Evolutionary conservation across 2,113 vertebrate genomes (phyloP), one percentile per base, ranked within the genome.

Genomic region (Embiotoca jacksoni): DNA sequence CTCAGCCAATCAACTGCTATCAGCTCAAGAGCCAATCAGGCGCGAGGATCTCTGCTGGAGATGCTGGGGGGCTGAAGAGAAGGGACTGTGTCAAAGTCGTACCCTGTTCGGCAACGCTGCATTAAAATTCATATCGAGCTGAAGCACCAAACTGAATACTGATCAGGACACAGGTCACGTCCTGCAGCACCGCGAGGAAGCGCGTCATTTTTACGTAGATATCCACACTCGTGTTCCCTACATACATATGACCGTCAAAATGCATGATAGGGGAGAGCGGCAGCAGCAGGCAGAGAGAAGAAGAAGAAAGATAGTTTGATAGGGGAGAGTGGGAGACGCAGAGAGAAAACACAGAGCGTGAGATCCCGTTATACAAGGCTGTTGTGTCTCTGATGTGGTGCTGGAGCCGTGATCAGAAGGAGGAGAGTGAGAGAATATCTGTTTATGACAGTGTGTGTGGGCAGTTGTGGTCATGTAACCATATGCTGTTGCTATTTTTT

Each of bases 301-400:
- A 75, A 52, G 55, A 81, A 85, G 56, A 63, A 87, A 80, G 69
- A 58, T 7, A 62, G 58, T 52, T 50, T 13, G 36, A 39, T 23
- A 64, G 53, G 41, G 62, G 14, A 70, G 75, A 80, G 84, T 84
- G 81, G 66, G 81, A 84, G 85, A 85, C 32, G 4, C 39, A 55
- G 32, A 63, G 47, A 70, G 81, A 83, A 83, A 83, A 78, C 50
- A 44, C 44, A n/a, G 59, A 82, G 73, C 31, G 5, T 82, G 84
- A 86, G 71, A 87, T 89, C 36, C 65, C 62, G 69, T 89, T 87
- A 87, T 70, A 86, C 86, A 85, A 88, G 86, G 69, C 68, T 84
- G 83, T 82, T 91, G 81, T 85, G 86, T 90, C 84, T 91, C 86
- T 86, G 83, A 85, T 89, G 77, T 87, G 82, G 37, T 72, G 84